A percentile compares a stretch with the other conserved stretches of the same genome.
phyloP scores from a whole-genome alignment of 2,888 invertebrate genomes.

The Nasonia oneida region DNA sequence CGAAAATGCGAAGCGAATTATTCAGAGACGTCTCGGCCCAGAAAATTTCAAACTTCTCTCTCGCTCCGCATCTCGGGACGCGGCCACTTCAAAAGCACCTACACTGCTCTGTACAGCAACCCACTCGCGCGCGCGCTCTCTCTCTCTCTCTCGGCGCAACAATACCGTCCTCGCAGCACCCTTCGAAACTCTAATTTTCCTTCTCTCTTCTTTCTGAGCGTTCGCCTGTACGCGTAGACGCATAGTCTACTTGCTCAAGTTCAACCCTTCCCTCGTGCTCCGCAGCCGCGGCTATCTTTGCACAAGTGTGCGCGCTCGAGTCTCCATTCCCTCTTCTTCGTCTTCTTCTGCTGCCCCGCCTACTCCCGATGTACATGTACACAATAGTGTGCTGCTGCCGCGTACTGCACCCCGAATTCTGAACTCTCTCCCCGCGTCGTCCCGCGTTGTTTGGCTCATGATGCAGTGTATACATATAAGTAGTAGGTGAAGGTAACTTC shows the following conservation, averaged over 20 bases:
- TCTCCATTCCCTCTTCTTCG: slow-evolving; percentile 27
- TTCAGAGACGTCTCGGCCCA: too few species aligned
- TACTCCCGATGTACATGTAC: background rate
- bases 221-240: background rate
- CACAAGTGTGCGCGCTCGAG: slow-evolving; percentile 22
- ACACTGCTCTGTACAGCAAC: background rate
- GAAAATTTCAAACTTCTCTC: background rate
- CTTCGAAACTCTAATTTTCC: slow-evolving; percentile 43
- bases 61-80: background rate
- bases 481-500: background rate
- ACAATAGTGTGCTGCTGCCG: background rate
- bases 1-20: background rate
- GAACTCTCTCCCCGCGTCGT: background rate
- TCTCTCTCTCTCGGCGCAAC: background rate
- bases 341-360: background rate
- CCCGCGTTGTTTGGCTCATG: background rate
- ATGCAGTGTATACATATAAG: background rate
- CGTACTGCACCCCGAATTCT: background rate
- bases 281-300: background rate
- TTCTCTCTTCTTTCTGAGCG: slow-evolving; percentile 33
- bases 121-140: background rate
- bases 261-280: background rate
- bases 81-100: background rate
- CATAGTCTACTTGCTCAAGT: background rate
- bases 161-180: background rate